Percentiles rank a stretch among this genome's conserved stretches.
Evolutionary conservation across 2,888 invertebrate genomes (phyloP).

Genomic region (Caenorhabditis sp.): DNA sequence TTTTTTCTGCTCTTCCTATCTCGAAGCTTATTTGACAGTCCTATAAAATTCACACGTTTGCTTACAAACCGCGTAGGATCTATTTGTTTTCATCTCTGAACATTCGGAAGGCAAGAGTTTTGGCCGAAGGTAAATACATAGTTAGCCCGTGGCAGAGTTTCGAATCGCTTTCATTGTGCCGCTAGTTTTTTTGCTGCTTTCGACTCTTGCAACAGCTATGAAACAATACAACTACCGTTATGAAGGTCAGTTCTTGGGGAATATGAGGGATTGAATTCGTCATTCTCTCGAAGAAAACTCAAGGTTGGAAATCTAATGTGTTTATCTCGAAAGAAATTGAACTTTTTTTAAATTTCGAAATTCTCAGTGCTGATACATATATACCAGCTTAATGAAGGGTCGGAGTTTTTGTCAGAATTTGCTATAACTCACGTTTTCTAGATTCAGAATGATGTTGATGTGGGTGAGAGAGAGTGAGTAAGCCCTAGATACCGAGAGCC

Average conservation of each 20-base stretch:
- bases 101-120: conserved; percentile 42
- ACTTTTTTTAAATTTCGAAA: background rate
- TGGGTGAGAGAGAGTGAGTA: background rate
- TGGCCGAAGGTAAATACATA: conserved; percentile 58
- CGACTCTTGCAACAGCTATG: conserved; percentile 27
- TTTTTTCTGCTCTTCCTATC: conserved; percentile 16
- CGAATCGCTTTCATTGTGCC: conserved; percentile 60
- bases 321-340: background rate
- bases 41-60: conserved; percentile 56
- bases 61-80: conserved; percentile 55
- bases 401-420: background rate
- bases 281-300: background rate
- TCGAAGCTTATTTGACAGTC: conserved; percentile 40
- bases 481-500: conserved; percentile 24
- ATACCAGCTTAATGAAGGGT: background rate
- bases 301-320: too few relatives aligned
- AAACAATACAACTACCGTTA: conserved; percentile 56
- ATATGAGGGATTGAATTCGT: background rate
- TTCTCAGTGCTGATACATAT: conserved; percentile 13
- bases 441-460: conserved; percentile 15
- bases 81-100: conserved; percentile 65
- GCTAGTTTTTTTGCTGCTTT: conserved; percentile 21
- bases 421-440: conserved; percentile 9
- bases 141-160: conserved; percentile 59
- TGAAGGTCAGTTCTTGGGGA: conserved; percentile 47